A percentile compares a stretch with the other conserved stretches of the same genome.
These are phyloP conservation scores for Sylvicola fuscatus DNA, from an alignment of 2,888 invertebrate genomes.

Conservation along the genomic window DNA sequence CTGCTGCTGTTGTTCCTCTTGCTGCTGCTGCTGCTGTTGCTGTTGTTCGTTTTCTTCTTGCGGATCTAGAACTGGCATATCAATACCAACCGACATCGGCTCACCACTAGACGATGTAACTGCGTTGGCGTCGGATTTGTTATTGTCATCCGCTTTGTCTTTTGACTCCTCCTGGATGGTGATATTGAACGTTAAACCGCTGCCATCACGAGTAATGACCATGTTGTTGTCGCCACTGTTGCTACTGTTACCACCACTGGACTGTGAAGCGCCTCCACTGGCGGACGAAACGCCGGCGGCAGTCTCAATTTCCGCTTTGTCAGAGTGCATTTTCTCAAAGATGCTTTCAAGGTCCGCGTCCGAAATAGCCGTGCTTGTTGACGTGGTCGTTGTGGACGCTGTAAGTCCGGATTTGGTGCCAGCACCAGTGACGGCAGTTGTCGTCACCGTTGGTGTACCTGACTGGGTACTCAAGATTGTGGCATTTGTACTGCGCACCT, in stretches of 20 bases:
- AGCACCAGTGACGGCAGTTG: not conserved
- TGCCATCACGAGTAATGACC: constrained; percentile 24
- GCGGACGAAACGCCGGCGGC: constrained; percentile 6
- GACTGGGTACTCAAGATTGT: constrained; percentile 6
- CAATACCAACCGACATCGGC: constrained; percentile 18
- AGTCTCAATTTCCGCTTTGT: constrained; percentile 18
- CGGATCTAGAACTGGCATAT: constrained; percentile 24
- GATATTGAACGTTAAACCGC: constrained; percentile 25
- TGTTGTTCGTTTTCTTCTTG: constrained; percentile 14
- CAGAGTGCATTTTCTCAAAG: constrained; percentile 27
- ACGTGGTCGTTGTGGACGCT: constrained; percentile 2
- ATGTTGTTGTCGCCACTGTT: constrained; percentile 19
- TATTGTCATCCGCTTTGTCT: constrained; percentile 12
- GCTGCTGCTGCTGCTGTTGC: constrained; percentile 10
- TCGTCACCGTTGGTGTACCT: constrained; percentile 8
- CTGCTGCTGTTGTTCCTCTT: constrained; percentile 13
- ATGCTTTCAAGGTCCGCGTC: constrained; percentile 26
- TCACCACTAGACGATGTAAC: not conserved
- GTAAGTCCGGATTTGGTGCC: not conserved
- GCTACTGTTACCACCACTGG: constrained; percentile 6
- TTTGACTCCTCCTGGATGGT: constrained; percentile 18
- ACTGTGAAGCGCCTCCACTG: constrained; percentile 5
- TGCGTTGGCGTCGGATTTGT: constrained; percentile 6
- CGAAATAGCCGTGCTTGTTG: constrained; percentile 11
- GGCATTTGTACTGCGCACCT: constrained; percentile 14